These are phyloP conservation scores for Odontocolon sp. DNA, from an alignment of 2,888 invertebrate species.

Conservation along the genomic window DNA sequence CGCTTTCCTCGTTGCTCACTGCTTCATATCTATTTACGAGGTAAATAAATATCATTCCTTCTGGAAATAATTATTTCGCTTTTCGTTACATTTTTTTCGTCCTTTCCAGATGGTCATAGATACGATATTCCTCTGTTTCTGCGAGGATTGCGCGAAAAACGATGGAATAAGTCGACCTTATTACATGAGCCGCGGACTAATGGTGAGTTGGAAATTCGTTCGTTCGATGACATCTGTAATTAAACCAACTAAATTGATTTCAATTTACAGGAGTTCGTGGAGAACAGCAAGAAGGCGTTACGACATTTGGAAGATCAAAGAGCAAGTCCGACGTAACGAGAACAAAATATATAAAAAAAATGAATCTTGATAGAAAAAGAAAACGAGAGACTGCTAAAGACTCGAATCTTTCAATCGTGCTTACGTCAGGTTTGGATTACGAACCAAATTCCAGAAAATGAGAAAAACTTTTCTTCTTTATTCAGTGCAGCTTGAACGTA, in stretches of 20 bases:
- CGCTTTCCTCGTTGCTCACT: constrained; percentile 87
- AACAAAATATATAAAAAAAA: background rate
- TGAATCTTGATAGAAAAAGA: constrained; percentile 9
- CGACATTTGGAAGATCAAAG: constrained; percentile 64
- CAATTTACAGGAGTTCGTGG: constrained; percentile 82
- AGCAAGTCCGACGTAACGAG: constrained; percentile 50
- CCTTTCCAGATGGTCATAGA: constrained; percentile 85
- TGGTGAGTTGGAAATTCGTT: constrained; percentile 79
- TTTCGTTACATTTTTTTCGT: background rate
- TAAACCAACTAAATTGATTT: too few relatives aligned
- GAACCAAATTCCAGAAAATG: background rate
- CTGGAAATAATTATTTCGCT: background rate
- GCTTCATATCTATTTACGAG: constrained; percentile 89
- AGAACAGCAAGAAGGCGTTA: constrained; percentile 83
- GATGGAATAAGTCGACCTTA: constrained; percentile 85
- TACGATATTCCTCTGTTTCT: constrained; percentile 87
- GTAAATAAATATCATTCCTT: constrained; percentile 78
- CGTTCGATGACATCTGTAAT: too few relatives aligned
- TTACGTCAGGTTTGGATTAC: background rate
- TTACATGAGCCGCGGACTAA: constrained; percentile 85
- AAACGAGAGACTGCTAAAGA: constrained; percentile 29
- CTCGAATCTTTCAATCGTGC: constrained; percentile 19
- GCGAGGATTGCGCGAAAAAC: constrained; percentile 86
- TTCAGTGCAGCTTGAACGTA: constrained; percentile 28
- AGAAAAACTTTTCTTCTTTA: constrained; percentile 5